These are phyloP conservation scores for Danio albolineatus DNA, from an alignment of 2,797 vertebrate genomes.

Conservation along the genomic window DNA sequence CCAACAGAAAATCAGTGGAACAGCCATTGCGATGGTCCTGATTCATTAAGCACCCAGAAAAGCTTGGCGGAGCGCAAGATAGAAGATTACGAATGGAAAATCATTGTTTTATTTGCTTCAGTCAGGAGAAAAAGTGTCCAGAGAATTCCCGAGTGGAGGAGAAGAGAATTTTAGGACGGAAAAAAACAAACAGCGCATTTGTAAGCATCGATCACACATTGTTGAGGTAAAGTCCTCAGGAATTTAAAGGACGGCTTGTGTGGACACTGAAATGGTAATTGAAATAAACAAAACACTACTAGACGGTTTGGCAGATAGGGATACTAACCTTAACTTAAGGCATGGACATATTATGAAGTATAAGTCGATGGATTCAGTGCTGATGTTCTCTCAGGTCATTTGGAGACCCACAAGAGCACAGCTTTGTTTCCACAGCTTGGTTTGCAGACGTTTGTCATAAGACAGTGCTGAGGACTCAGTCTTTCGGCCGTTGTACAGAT, in stretches of 20 bases:
- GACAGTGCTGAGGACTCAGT: conserved; percentile 75
- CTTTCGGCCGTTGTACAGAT: conserved; percentile 87
- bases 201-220: background rate
- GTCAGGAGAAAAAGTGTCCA: background rate
- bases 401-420: conserved; percentile 80
- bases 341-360: background rate
- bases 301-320: background rate
- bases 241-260: conserved; percentile 2
- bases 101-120: conserved; percentile 13
- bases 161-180: background rate
- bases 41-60: conserved; percentile 52
- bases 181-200: background rate
- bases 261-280: background rate
- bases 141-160: background rate
- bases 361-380: background rate
- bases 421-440: conserved; percentile 85
- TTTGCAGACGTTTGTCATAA: conserved; percentile 83
- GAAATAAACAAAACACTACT: background rate
- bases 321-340: conserved; percentile 28
- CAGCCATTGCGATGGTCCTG: conserved; percentile 50
- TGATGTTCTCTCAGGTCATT: conserved; percentile 58
- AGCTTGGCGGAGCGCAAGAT: conserved; percentile 52
- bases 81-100: conserved; percentile 48
- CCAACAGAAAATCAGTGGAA: conserved; percentile 51
- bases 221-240: background rate